Conservation (phyloP, 2,888 invertebrate genomes). For the Epinotia bilunana region DNA sequence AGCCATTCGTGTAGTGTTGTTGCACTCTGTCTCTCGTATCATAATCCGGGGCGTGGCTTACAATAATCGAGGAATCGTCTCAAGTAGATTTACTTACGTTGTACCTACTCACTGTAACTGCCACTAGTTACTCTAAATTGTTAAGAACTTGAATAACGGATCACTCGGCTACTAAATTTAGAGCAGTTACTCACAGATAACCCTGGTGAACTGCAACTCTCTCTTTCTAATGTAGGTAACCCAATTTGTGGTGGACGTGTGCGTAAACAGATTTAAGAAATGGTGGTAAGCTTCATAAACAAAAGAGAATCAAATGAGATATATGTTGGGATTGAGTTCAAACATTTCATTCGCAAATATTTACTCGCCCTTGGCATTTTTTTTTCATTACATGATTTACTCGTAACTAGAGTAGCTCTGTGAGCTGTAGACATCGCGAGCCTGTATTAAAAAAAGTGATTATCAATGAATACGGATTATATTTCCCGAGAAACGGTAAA, state of each 20-base stretch:
- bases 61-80: too few species aligned
- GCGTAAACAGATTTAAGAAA: conserved; percentile 21
- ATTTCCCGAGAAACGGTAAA: too few species aligned
- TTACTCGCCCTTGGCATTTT: background rate
- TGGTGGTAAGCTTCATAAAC: conserved; percentile 12
- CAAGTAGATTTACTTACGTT: too few species aligned
- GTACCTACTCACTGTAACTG: background rate
- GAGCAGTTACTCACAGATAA: conserved; percentile 13
- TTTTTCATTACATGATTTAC: too few species aligned
- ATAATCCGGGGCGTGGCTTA: too few species aligned
- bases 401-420: too few species aligned
- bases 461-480: too few species aligned
- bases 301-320: background rate
- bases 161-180: conserved; percentile 23
- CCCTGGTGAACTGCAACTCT: conserved; percentile 57
- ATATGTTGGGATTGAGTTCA: background rate
- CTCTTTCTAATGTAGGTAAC: conserved; percentile 75
- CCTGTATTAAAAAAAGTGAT: too few species aligned
- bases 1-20: too few species aligned
- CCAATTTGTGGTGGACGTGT: conserved; percentile 60
- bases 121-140: background rate
- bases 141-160: background rate
- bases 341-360: background rate
- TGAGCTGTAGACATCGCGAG: too few species aligned
- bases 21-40: too few species aligned